A percentile compares a stretch with the other conserved stretches of the same genome.
phyloP scores from a whole-genome alignment of 2,888 invertebrate genomes.

The Eurois occulta region DNA sequence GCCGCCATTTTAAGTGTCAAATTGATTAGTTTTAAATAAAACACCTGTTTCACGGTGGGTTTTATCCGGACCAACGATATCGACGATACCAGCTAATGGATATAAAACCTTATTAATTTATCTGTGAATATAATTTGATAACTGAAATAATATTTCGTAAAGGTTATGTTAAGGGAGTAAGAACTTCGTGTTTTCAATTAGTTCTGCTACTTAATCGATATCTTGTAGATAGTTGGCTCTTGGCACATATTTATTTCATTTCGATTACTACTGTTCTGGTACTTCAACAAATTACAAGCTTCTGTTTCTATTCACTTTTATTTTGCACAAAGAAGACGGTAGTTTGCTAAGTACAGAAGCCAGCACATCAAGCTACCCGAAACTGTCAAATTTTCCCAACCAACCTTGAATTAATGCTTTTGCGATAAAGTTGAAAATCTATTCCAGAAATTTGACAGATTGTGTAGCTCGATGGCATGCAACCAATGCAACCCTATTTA shows the following conservation, averaged over 20 bases:
- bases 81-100: conserved; percentile 45
- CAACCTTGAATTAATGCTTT: no score
- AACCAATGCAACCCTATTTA: no score
- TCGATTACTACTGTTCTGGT: conserved; percentile 20
- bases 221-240: conserved; percentile 14
- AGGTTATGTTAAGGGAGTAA: conserved; percentile 8
- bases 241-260: conserved; percentile 10
- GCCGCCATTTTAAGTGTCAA: conserved; percentile 55
- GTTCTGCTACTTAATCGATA: conserved; percentile 7
- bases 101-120: conserved; percentile 42
- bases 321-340: neutral
- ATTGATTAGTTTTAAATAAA: conserved; percentile 58
- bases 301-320: neutral
- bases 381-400: no score
- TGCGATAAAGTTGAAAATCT: no score
- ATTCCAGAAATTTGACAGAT: no score
- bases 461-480: no score
- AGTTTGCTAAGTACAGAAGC: no score
- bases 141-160: conserved; percentile 33
- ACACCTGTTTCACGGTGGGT: conserved; percentile 53
- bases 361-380: no score
- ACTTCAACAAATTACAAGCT: neutral
- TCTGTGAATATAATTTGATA: conserved; percentile 22
- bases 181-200: conserved; percentile 43
- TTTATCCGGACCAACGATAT: conserved; percentile 39